Conservation (phyloP, 2,113 vertebrate species). For the Taxidea taxus region DNA sequence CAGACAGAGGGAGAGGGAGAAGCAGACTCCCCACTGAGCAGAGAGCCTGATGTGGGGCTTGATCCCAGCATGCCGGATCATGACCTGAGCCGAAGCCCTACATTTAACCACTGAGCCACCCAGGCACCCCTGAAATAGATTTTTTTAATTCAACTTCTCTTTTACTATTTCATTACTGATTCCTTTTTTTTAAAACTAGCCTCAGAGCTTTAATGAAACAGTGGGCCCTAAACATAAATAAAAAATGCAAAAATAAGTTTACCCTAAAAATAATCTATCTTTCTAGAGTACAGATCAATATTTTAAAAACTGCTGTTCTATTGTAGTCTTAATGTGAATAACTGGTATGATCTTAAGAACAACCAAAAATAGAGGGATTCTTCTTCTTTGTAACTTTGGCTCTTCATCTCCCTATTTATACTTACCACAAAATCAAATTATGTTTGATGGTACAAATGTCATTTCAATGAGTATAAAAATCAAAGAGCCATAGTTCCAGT, state of each 20-base stretch:
- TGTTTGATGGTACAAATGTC: not conserved
- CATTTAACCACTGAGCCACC: too few relatives aligned
- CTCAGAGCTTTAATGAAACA: not conserved
- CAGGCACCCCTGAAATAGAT: too few relatives aligned
- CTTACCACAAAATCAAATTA: not conserved
- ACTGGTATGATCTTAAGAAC: not conserved
- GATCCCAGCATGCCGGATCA: too few relatives aligned
- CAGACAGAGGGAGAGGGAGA: too few relatives aligned
- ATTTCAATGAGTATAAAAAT: not conserved
- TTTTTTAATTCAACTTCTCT: conserved; percentile 14
- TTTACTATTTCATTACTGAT: not conserved
- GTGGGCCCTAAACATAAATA: not conserved
- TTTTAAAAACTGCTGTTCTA: not conserved
- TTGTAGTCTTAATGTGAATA: not conserved
- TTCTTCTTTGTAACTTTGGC: not conserved
- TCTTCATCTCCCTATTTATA: not conserved
- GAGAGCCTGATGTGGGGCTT: too few relatives aligned
- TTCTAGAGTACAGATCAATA: not conserved
- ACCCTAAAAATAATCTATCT: not conserved
- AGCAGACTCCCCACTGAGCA: too few relatives aligned
- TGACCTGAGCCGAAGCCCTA: too few relatives aligned
- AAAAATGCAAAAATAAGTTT: not conserved
- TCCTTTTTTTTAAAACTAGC: not conserved
- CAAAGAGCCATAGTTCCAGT: not conserved
- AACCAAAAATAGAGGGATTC: not conserved